These are phyloP conservation scores for Cossypha caffra DNA, from an alignment of 2,797 vertebrate genomes.

Conservation along the genomic window DNA sequence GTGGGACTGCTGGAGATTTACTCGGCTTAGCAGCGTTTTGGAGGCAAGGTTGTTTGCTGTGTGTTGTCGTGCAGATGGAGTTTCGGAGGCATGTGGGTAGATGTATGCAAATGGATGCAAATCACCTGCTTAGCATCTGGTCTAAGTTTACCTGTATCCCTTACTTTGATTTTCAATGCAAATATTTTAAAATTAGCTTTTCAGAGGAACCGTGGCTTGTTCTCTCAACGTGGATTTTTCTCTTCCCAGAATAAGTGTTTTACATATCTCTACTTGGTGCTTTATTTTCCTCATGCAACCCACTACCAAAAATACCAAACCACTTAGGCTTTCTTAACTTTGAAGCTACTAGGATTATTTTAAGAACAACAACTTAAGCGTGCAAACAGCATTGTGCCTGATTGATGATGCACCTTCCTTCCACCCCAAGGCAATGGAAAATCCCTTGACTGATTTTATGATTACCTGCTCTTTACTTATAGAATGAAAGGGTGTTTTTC, in stretches of 20 bases:
- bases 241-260: background rate
- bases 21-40: background rate
- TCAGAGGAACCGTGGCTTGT: rapidly evolving
- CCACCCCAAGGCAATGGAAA: background rate
- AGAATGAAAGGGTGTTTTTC: background rate
- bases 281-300: background rate
- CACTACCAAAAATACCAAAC: background rate
- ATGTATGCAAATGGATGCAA: background rate
- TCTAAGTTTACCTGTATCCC: background rate
- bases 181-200: background rate
- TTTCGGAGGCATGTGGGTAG: background rate
- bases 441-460: background rate
- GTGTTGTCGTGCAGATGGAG: background rate
- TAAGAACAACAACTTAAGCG: background rate
- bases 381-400: background rate
- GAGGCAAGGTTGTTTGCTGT: background rate
- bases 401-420: background rate
- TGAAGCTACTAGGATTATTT: background rate
- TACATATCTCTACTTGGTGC: background rate
- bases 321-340: background rate
- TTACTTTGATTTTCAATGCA: background rate
- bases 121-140: background rate
- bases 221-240: background rate
- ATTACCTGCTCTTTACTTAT: background rate
- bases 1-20: background rate